Conservation (phyloP, 2,797 vertebrate species). For the Enteromius afrohamiltoni region DNA sequence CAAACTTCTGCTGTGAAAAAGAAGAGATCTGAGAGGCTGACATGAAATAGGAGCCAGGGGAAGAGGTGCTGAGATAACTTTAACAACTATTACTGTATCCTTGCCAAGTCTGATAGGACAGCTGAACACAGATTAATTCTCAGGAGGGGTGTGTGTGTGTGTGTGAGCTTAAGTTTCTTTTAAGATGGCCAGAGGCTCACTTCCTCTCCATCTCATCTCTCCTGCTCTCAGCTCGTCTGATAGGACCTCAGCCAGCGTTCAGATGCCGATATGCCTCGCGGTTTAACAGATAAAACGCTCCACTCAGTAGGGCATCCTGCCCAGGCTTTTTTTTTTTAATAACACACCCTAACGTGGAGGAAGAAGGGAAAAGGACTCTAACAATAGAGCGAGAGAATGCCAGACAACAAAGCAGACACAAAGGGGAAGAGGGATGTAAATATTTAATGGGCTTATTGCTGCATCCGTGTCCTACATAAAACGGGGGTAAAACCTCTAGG, state of each 20-base stretch:
- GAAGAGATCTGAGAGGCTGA: conserved; percentile 34
- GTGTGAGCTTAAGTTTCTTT: conserved; percentile 48
- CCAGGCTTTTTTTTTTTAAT: background rate
- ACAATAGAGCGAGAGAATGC: conserved; percentile 17
- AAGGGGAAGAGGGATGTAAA: conserved; percentile 73
- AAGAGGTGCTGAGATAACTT: conserved; percentile 45
- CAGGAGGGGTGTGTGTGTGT: conserved; percentile 31
- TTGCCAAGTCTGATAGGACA: conserved; percentile 42
- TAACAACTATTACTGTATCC: conserved; percentile 47
- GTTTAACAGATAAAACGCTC: conserved; percentile 43
- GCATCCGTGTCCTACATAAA: conserved; percentile 65
- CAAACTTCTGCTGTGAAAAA: conserved; percentile 21
- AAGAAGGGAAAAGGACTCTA: conserved; percentile 4
- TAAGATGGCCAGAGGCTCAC: conserved; percentile 71
- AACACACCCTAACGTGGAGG: conserved; percentile 22
- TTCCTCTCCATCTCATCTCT: conserved; percentile 47
- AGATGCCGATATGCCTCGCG: conserved; percentile 30
- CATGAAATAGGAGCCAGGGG: conserved; percentile 36
- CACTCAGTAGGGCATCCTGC: conserved; percentile 32
- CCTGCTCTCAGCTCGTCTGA: conserved; percentile 34
- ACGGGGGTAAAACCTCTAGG: conserved; percentile 62
- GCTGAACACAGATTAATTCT: conserved; percentile 48
- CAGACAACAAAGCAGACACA: conserved; percentile 42
- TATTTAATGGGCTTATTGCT: conserved; percentile 72
- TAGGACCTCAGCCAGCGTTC: conserved; percentile 34